Conservation (phyloP, 2,888 invertebrate genomes). For the Dynastes grantii region DNA sequence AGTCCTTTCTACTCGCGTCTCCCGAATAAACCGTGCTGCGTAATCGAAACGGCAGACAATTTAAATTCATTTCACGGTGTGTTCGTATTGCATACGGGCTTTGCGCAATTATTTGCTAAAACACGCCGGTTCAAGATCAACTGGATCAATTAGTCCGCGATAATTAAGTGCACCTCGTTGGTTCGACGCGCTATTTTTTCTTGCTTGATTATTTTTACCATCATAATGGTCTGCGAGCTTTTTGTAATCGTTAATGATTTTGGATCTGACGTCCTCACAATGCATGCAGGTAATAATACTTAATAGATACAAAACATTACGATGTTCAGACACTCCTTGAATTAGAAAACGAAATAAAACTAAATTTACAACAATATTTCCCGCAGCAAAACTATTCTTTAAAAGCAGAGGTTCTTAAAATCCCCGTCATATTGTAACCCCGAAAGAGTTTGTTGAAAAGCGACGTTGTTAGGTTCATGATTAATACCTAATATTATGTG, state of each 20-base stretch:
- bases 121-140: conserved; percentile 3
- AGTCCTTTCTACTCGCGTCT: neutral
- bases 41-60: conserved; percentile 24
- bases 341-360: too few relatives aligned
- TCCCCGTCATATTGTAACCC: too few relatives aligned
- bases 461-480: too few relatives aligned
- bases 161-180: conserved; percentile 31
- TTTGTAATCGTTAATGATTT: neutral
- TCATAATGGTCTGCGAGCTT: neutral
- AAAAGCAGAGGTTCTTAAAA: too few relatives aligned
- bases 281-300: neutral
- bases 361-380: too few relatives aligned
- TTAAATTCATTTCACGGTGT: conserved; percentile 14
- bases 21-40: neutral
- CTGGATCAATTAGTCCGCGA: conserved; percentile 32
- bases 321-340: too few relatives aligned
- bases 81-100: conserved; percentile 26
- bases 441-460: too few relatives aligned
- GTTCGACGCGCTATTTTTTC: neutral
- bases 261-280: neutral
- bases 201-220: conserved; percentile 1
- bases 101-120: conserved; percentile 20
- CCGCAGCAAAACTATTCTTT: too few relatives aligned
- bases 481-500: too few relatives aligned
- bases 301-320: too few relatives aligned